Evolutionary conservation across 2,797 vertebrate species (phyloP), one percentile per base, ranked within the genome.

Genomic region (Tapirus indicus): DNA sequence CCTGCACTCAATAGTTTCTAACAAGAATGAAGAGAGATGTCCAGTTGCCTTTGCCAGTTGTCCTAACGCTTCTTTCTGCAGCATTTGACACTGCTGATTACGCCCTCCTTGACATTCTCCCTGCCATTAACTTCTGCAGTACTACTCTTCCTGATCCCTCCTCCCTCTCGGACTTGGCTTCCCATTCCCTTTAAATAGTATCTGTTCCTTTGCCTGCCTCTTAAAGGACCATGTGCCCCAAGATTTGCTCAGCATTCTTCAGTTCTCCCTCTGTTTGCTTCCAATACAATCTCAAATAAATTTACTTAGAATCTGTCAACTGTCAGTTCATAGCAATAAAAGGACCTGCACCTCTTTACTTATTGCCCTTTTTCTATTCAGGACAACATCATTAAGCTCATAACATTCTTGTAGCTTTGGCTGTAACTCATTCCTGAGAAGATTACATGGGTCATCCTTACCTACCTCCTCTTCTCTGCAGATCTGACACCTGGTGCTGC

Each of bases 391-490:
- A 58, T 47, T 93, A 91, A n/a, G 12, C 32, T 41, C 64, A 35
- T 6, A 87, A 47, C 5, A 38, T 41, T 64, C 21, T 6, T 38
- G 52, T 0, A 47, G 47, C 54, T 93, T 54, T 71, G 25, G 35
- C 69, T 66, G 4, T 9, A 41, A 49, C 66, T 80, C 74, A 49
- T n/a, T 94, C 95, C 79, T 87, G 90, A 88, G 64, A 91, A 62
- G 60, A 54, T 95, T 56, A 27, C 3, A 0, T 41, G 66, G 44
- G 82, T 47, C 77, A 58, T 2, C 29, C n/a, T 75, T 29, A 69
- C 69, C 71, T 12, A 38, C 16, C 66, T 54, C 49, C 20, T 91
- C 54, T 88, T 93, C 68, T 84, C 54, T 21, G 58, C 6, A 49
- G 20, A 49, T 75, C n/a, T 21, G 27, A 25, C 44, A 41, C 25